A percentile compares a stretch with the other conserved stretches of the same genome.
These are phyloP conservation scores for Drosophila nigromelanica DNA, from an alignment of 1,140 invertebrate species.

Conservation along the genomic window DNA sequence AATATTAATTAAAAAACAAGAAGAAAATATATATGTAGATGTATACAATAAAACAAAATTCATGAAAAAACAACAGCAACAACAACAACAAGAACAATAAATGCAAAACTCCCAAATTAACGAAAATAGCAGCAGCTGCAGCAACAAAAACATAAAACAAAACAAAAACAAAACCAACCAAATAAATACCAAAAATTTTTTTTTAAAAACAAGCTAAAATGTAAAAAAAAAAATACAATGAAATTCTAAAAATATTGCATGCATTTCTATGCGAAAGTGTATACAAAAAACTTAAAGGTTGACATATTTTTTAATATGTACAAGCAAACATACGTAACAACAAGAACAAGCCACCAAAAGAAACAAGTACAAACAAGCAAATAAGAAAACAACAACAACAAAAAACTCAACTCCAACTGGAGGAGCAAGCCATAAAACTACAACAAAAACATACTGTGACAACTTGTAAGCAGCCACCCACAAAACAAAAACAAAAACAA, in stretches of 20 bases:
- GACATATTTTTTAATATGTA: slow-evolving; percentile 7
- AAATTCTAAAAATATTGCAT: slow-evolving; percentile 25
- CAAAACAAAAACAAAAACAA: not conserved
- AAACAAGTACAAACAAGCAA: slow-evolving; percentile 32
- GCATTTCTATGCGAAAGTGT: slow-evolving; percentile 24
- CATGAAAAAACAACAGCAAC: not conserved
- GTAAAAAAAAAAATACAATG: slow-evolving; percentile 22
- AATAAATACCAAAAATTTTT: slow-evolving; percentile 60
- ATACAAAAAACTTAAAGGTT: slow-evolving; percentile 16
- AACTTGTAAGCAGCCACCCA: slow-evolving; percentile 26
- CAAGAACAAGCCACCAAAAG: slow-evolving; percentile 15
- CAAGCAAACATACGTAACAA: slow-evolving; percentile 10
- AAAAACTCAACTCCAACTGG: slow-evolving; percentile 18
- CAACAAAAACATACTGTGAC: slow-evolving; percentile 13
- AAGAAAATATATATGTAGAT: slow-evolving; percentile 9
- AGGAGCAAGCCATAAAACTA: slow-evolving; percentile 4
- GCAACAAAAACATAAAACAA: slow-evolving; percentile 25
- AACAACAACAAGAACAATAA: slow-evolving; percentile 13
- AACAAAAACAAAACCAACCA: slow-evolving; percentile 38
- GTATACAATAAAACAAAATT: slow-evolving; percentile 10
- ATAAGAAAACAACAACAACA: slow-evolving; percentile 8
- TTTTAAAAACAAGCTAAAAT: not conserved
- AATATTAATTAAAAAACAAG: slow-evolving; percentile 35
- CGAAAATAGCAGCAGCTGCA: slow-evolving; percentile 48
- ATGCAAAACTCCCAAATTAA: slow-evolving; percentile 18